Percentiles rank a stretch among this genome's conserved stretches.
phyloP scores from a whole-genome alignment of 2,888 invertebrate genomes.

The Epistrophe eligans region DNA sequence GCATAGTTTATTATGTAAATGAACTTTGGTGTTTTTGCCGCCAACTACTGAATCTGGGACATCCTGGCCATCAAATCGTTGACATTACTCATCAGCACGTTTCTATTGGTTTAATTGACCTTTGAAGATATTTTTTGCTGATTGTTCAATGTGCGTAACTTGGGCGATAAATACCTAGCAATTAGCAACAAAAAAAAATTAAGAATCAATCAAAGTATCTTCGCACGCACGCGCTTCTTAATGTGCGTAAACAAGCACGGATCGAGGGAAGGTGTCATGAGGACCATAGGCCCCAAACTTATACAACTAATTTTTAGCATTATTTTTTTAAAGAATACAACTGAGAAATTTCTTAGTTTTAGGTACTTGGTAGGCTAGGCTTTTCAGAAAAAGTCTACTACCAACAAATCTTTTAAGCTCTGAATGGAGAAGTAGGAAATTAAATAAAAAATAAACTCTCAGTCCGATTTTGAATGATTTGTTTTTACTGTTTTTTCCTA shows the following conservation, averaged over 20 bases:
- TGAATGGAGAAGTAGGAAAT: too few species aligned
- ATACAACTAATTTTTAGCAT: too few species aligned
- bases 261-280: not conserved
- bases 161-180: not conserved
- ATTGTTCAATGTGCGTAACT: conserved; percentile 39
- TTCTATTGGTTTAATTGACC: conserved; percentile 30
- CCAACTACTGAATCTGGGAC: conserved; percentile 68
- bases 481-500: too few species aligned
- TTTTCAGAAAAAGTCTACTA: too few species aligned
- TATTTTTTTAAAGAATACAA: too few species aligned
- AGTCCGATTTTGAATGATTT: too few species aligned
- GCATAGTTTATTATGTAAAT: conserved; percentile 65
- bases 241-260: conserved; percentile 21
- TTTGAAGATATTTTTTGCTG: conserved; percentile 8
- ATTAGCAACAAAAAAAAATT: conserved; percentile 12
- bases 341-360: too few species aligned
- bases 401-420: too few species aligned
- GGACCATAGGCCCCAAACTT: not conserved
- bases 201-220: conserved; percentile 46
- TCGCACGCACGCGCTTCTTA: conserved; percentile 30
- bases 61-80: conserved; percentile 75
- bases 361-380: too few species aligned
- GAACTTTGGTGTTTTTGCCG: conserved; percentile 24
- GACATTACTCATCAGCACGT: conserved; percentile 58
- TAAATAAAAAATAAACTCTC: too few species aligned